Evolutionary conservation across 2,797 vertebrate species (phyloP), one percentile per base, ranked within the genome.

Genomic region (Ispidina lecontei): DNA sequence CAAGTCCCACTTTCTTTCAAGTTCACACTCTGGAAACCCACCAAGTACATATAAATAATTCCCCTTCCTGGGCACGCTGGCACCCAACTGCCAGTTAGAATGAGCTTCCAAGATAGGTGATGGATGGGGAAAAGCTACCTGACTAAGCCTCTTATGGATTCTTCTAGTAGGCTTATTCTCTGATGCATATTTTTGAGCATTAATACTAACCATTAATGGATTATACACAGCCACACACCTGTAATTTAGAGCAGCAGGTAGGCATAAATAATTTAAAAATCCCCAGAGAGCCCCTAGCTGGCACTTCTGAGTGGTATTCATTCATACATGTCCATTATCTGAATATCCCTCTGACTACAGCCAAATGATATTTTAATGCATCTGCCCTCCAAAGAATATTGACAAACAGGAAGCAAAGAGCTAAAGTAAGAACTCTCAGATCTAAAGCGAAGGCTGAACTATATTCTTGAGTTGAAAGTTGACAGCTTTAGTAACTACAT

Each of bases 1-100:
- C 95, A 96, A 96, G 91, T 78, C 94, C 94, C 91, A 93, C 91
- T 96, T 93, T 96, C 96, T 96, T 97, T 97, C 89, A 97, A 96
- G 93, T 96, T 97, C 46, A 23, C 87, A 92, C 97, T 96, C 95
- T 94, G 94, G 93, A 96, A 97, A 93, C 85, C 87, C 90, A 89
- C 81, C 80, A 90, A 90, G 94, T 87, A 71, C 81, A 54, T 43
- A 87, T 80, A 95, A 95, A 91, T 95, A 96, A 84, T 74, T 87
- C 58, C 81, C 86, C 85, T 60, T 29, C 67, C 17, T 12, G 56
- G 91, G 51, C 41, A 5, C 4, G 3, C 59, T 89, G 91, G 93
- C 64, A 92, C 26, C 56, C 39, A 43, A 85, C 73, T 43, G 70
- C 64, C 67, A 81, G 55, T 73, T 71, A 94, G 65, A 88, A 96